Evolutionary conservation across 2,888 invertebrate genomes (phyloP), one percentile per base, ranked within the genome.

Genomic region (Clanis bilineata): DNA sequence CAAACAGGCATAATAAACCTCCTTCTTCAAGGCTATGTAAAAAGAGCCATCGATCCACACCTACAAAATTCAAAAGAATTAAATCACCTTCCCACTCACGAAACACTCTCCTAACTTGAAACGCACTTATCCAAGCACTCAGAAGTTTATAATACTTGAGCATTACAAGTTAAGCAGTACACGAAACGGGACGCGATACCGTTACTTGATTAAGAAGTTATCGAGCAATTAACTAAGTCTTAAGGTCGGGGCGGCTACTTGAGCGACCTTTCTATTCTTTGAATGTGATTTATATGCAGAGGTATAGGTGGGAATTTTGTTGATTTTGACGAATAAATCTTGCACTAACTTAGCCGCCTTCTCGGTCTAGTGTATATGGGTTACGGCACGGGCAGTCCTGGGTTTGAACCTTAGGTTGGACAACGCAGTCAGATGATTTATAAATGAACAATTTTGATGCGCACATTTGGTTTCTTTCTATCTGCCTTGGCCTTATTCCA

Each of bases 151-250:
- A 68, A 69, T 67, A 64, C 69, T 65, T 66, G 56, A 55, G 60
- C 65, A 68, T 71, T 68, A 58, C 62, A 68, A 59, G 67, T 62
- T 62, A 64, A 56, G 65, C 63, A 67, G 64, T 69, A 74, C 73
- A 74, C 70, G 73, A 71, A 72, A 22, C 32, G 59, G 62, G 64
- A 60, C 67, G 64, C 60, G 70, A 73, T 72, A 69, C 66, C 61
- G 65, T 70, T 61, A 63, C 66, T 76, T 74, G 54, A 68, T 72
- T 65, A 69, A 63, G 51, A 71, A 77, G 68, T 75, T 75, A 62
- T 61, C 63, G 41, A 57, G 55, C 61, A 64, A 65, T 69, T 70
- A 47, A 51, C 18, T 45, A 25, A 36, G 36, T 36, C 36, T 36
- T 36, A 10, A 51, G 18, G 51, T 51, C 51, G 15, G 10, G 7